Base-by-base conservation (phyloP, 2,797 vertebrate genomes). In the Phrynocephalus guinanensis region DNA sequence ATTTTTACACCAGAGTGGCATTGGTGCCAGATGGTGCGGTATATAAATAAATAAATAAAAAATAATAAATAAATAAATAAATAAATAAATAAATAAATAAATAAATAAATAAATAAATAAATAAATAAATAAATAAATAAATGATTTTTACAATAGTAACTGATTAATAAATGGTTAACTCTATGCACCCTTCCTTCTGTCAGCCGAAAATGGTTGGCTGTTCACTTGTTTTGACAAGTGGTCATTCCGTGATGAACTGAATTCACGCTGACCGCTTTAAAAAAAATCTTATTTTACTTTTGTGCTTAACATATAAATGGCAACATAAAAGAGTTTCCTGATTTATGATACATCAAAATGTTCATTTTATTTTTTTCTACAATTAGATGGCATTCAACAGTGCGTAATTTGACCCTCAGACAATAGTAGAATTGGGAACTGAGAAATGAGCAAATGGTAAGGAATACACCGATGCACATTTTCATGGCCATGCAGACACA, bases 341-440 rank as follows among this genome's bases (percentile, higher is more conserved):
- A 68, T 63, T 16, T 16, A 22, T 48, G 15, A 72, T 10, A 73
- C 66, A 56, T 79, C 30, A 30, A 73, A 88, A 73, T 73, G 28
- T 48, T n/a, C 28, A 22, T 13, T 73, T 88, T 79, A 30, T 66
- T 84, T 68, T 68, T 50, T 50, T 3, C 68, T 52, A 3, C 30
- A 82, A 68, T 82, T 82, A 77, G 60, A 68, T 84, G 20, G 48
- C 76, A 66, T 60, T 68, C 15, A 48, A 71, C 75, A 78, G 18
- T 16, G 60, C 20, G 24, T 18, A 71, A 44, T 72, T n/a, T 82
- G 66, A 78, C 33, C 22, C 7, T 24, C 71, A 83, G 67, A 79
- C 30, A 79, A 83, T 71, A 10, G 68, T 22, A 38, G 80, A 79
- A 52, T 75, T 84, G 68, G n/a, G 67, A 88, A 80, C 84, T 80